Base-by-base conservation (phyloP, 2,797 vertebrate species). In the Myotis daubentonii region DNA sequence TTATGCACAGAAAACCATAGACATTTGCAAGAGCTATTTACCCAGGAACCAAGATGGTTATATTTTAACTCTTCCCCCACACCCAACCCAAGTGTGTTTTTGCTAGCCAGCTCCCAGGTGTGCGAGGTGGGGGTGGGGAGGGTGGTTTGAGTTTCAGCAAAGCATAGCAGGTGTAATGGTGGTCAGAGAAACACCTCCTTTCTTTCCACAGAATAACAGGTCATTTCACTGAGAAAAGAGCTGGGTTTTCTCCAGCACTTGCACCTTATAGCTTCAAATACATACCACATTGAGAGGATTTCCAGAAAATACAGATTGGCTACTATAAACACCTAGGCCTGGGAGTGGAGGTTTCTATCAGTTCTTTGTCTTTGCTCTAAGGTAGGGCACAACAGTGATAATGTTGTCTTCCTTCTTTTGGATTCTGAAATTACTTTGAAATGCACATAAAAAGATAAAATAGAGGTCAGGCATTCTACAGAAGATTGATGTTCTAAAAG, bases 181-280 rank as follows among this genome's bases (percentile, higher is more conserved):
- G 79, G 96, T 86, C 33, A 33, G 82, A 89, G 97, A 96, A 96
- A 96, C 83, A 96, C 71, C 87, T 94, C 86, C 91, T 89, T 93
- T 93, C 91, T 94, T 92, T 84, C 68, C 78, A 88, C 66, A 76
- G 82, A 83, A 65, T 36, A 95, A 94, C 51, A 90, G 83, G 53
- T 74, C 41, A 78, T 83, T 91, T 96, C 44, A 91, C 72, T 89
- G 53, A 80, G 70, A 80, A 83, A 68, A 74, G 41, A 89, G 4
- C 62, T 53, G 51, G 3, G 2, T 62, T 97, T 97, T 95, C 75
- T 91, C 66, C 44, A 80, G 22, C 89, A 80, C 8, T 92, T 93
- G 51, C 57, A 94, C 71, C 74, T 97, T 94, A 89, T 30, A 70
- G 82, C n/a, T 97, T 75, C 33, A 80, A 89, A 89, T 25, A 36